Evolutionary conservation across 1,140 invertebrate species (phyloP).

Genomic region (Phenacoccus solenopsis): DNA sequence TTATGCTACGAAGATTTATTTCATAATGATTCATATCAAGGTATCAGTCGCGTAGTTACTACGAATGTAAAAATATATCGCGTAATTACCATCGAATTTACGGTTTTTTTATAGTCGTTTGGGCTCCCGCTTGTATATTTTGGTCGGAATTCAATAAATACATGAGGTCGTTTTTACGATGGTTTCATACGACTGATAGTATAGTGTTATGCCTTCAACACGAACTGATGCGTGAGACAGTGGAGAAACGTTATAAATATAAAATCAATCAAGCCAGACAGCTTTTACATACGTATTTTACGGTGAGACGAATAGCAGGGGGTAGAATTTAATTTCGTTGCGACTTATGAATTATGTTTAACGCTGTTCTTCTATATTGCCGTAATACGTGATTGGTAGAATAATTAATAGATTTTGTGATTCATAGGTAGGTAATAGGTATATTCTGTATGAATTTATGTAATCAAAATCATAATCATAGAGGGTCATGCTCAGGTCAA

Average conservation of each 20-base stretch:
- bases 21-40: slow-evolving; percentile 35
- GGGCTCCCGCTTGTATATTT: slow-evolving; percentile 50
- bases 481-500: too few species aligned
- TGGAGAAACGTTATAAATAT: slow-evolving; percentile 42
- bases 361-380: too few species aligned
- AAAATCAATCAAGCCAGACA: slow-evolving; percentile 33
- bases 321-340: too few species aligned
- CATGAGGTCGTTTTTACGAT: slow-evolving; percentile 49
- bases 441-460: too few species aligned
- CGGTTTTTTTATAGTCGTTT: slow-evolving; percentile 36
- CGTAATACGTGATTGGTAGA: too few species aligned
- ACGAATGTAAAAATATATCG: too few species aligned
- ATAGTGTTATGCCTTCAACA: slow-evolving; percentile 51
- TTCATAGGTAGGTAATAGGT: too few species aligned
- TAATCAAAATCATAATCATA: too few species aligned
- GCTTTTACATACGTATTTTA: slow-evolving; percentile 22
- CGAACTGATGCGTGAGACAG: slow-evolving; percentile 39
- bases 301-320: too few species aligned
- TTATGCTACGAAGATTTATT: slow-evolving; percentile 55
- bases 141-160: slow-evolving; percentile 52
- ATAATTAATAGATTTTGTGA: too few species aligned
- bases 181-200: slow-evolving; percentile 42
- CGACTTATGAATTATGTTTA: too few species aligned
- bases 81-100: too few species aligned
- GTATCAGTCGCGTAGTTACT: slow-evolving; percentile 6